Base-by-base conservation (phyloP, 1,140 invertebrate species). In the Tetranychus urticae region DNA sequence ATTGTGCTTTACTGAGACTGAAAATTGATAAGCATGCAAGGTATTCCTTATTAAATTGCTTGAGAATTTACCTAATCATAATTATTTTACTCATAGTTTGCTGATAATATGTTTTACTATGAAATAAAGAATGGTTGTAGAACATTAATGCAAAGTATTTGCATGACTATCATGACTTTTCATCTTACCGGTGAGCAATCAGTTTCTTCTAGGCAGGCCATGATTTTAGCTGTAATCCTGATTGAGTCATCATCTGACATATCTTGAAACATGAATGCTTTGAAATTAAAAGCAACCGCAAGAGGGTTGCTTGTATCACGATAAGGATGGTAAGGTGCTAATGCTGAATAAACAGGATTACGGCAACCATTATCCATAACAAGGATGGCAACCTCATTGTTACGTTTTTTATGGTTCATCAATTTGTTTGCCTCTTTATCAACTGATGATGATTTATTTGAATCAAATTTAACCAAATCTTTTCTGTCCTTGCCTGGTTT, bases 201-300 rank as follows among this genome's bases (percentile, higher is more conserved):
- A 6, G 69, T 67, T 0, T 74, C 69, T 39, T 80, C 77, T 12
- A 81, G 63, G 60, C 81, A 82, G 3, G 77, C 81, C 0, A 76
- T 73, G 4, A 81, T 72, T 62, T 74, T 74, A 45, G 81, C 77
- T 52, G 75, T 78, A 31, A 83, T 69, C 2, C 80, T 69, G 62
- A 82, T 73, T 47, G 79, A 74, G 62, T 82, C 81, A 2, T 77
- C 78, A 63, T 77, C 77, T 34, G 71, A 71, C 77, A 81, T 80
- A 5, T 78, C 79, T 63, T 81, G 79, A 66, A 83, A 82, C 73
- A 82, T 77, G 60, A 82, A 81, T 0, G 80, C 79, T 55, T 79
- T 73, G 65, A 81, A 81, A 56, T 75, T 72, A 61, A 80, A 70
- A 47, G 73, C 73, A 31, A 69, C 76, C n/a, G 74, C 70, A 45